Conservation (phyloP, 2,888 invertebrate species). For the Apeira syringaria region DNA sequence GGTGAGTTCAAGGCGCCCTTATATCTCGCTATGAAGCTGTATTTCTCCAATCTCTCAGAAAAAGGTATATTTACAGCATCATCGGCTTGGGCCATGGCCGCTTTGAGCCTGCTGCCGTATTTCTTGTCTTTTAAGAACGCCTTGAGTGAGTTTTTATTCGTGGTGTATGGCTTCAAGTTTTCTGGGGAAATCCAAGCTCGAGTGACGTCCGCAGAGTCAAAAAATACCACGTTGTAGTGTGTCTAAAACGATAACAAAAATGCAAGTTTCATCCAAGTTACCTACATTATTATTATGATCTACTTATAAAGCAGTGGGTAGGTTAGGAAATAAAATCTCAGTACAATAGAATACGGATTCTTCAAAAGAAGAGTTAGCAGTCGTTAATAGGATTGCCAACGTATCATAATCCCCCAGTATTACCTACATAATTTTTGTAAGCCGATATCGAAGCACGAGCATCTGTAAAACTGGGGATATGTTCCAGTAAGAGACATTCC, state of each 20-base stretch:
- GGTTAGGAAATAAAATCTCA: too few species aligned
- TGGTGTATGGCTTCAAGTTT: slow-evolving; percentile 58
- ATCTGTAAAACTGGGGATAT: too few species aligned
- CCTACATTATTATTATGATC: too few species aligned
- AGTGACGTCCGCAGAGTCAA: slow-evolving; percentile 64
- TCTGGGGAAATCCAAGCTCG: slow-evolving; percentile 72
- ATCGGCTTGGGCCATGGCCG: slow-evolving; percentile 63
- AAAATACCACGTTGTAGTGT: slow-evolving; percentile 81
- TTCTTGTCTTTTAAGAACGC: slow-evolving; percentile 38
- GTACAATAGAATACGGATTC: too few species aligned
- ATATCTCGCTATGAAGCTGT: slow-evolving; percentile 72
- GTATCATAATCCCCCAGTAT: too few species aligned
- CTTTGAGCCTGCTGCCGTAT: slow-evolving; percentile 52
- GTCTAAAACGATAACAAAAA: slow-evolving; percentile 77
- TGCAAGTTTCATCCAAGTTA: too few species aligned
- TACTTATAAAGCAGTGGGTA: too few species aligned
- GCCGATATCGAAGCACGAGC: too few species aligned
- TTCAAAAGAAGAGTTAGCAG: too few species aligned
- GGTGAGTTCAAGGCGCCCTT: slow-evolving; percentile 63
- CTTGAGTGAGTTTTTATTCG: slow-evolving; percentile 42
- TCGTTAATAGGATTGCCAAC: too few species aligned
- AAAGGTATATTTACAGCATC: slow-evolving; percentile 60
- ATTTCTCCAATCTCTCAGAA: slow-evolving; percentile 59
- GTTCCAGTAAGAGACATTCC: too few species aligned
- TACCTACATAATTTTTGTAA: too few species aligned